Evolutionary conservation across 2,113 vertebrate genomes (phyloP).

Genomic region (Plecotus auritus): DNA sequence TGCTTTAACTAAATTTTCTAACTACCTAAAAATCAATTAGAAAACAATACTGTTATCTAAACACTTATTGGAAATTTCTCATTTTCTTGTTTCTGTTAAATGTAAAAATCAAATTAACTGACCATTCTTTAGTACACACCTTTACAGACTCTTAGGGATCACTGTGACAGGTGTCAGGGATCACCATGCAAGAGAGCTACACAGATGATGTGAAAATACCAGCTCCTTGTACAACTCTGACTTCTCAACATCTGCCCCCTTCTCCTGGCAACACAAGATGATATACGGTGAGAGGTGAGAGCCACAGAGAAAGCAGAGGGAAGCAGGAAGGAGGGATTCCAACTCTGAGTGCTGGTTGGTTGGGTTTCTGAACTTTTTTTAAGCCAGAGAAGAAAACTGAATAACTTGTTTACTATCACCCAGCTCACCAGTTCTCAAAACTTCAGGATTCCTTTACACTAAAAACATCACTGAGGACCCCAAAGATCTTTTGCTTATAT

Average conservation of each 20-base stretch:
- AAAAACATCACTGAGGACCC: not conserved
- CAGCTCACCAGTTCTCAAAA: not conserved
- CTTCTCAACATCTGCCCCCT: not conserved
- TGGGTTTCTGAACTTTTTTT: not conserved
- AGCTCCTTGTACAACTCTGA: not conserved
- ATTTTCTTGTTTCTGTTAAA: not conserved
- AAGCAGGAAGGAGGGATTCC: not conserved
- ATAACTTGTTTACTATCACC: not conserved
- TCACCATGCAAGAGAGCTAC: not conserved
- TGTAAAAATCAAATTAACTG: not conserved
- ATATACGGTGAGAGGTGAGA: not conserved
- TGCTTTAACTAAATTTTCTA: not conserved
- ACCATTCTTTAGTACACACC: not conserved
- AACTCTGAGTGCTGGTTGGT: not conserved
- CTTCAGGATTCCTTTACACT: not conserved
- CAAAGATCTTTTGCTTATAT: not conserved
- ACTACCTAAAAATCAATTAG: not conserved
- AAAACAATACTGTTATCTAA: not conserved
- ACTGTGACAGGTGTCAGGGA: not conserved
- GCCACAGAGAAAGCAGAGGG: not conserved
- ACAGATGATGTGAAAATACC: not conserved
- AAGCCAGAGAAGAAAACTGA: not conserved
- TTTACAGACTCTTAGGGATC: not conserved
- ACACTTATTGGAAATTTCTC: not conserved
- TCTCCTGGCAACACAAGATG: not conserved